Evolutionary conservation across 2,888 invertebrate genomes (phyloP), one percentile per base, ranked within the genome.

Genomic region (Sarcophaga carnaria): DNA sequence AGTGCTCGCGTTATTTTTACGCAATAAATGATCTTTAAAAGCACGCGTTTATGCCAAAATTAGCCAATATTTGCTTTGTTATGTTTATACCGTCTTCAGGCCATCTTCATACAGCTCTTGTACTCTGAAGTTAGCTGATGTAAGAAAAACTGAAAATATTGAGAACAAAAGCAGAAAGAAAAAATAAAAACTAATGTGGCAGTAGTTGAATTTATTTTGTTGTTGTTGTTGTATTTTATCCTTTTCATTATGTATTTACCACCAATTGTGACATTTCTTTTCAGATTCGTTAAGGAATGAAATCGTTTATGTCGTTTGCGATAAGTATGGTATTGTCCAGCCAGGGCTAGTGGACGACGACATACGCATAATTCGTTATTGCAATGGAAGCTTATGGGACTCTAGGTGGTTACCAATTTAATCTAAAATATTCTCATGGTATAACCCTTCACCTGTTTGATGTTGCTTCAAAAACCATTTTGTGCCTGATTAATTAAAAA

Each of bases 21-120:
- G 88, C 90, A 90, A 89, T 90, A 92, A 92, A 91, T 92, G 92
- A 91, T 90, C 89, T 87, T 89, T 91, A 92, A 92, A 91, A 90
- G 91, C 88, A 90, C 90, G 88, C 88, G 80, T 88, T 89, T 88
- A 89, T 89, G 89, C 88, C 89, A 89, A 89, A 89, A 88, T 89
- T 89, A 89, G 87, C 85, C 89, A 81, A 87, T 83, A 85, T 85
- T 85, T 83, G 80, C 82, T 83, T 72, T 83, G 85, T 82, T 83
- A 70, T 64, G 81, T 83, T 80, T 66, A 81, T 70, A 83, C 69
- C 25, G 10, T n/a, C 54, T n/a, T 6, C 25, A 22, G 47, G 11
- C 64, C 10, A 8, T 37, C 37, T 37, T 37, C 8, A 2, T 37
- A 37, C 2, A 37, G 1, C 37, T 37, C 37, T 37, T 37, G 37